phyloP scores from a whole-genome alignment of 2,888 invertebrate species.

The Sarcophaga variegata region DNA sequence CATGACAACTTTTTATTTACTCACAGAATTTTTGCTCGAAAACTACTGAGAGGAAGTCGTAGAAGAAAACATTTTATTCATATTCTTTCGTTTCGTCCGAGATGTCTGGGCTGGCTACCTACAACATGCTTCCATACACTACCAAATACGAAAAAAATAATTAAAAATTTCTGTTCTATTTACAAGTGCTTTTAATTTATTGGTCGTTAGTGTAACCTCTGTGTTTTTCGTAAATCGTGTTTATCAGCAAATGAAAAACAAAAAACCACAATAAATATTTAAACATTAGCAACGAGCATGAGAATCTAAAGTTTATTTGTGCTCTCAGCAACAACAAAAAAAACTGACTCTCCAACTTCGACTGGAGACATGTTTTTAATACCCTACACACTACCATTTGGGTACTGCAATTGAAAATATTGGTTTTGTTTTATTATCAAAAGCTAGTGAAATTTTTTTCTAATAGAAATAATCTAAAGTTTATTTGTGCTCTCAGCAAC shows the following conservation, averaged over 20 bases:
- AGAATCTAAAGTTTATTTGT: conserved; percentile 28
- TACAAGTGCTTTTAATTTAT: background rate
- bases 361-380: background rate
- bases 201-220: background rate
- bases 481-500: conserved; percentile 12
- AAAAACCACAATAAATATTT: conserved; percentile 40
- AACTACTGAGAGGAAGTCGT: no score
- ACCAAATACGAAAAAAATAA: no score
- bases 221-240: conserved; percentile 45
- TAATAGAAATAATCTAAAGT: conserved; percentile 8
- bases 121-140: no score
- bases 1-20: no score
- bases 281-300: conserved; percentile 48
- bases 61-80: no score
- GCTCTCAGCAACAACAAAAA: background rate
- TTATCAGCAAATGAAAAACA: conserved; percentile 50
- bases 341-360: background rate
- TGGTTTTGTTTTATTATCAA: background rate
- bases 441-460: no score
- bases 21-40: no score
- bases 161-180: background rate
- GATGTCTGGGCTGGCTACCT: no score
- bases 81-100: no score
- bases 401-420: background rate
- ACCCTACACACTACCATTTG: no score